These are phyloP conservation scores for Cheiracanthium punctorium DNA, from an alignment of 2,888 invertebrate species.

Conservation along the genomic window DNA sequence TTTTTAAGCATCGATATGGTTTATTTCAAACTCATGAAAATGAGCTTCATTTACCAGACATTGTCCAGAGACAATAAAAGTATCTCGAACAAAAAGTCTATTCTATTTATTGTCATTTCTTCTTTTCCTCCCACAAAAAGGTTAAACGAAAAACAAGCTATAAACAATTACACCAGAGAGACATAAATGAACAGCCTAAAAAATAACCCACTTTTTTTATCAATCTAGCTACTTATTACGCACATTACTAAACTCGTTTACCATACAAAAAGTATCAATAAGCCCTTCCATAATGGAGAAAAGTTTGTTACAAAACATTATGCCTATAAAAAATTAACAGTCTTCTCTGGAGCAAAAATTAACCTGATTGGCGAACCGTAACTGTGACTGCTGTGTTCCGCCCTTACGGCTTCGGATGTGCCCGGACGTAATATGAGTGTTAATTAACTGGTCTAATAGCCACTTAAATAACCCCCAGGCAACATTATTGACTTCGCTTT, in stretches of 20 bases:
- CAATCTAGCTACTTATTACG: background rate
- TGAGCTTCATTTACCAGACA: too few relatives aligned
- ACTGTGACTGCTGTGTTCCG: background rate
- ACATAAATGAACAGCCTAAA: too few relatives aligned
- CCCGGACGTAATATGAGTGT: slow-evolving; percentile 18
- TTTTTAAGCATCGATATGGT: too few relatives aligned
- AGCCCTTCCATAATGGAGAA: slow-evolving; percentile 1
- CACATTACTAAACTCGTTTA: background rate
- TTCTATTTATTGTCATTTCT: too few relatives aligned
- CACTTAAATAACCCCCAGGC: slow-evolving; percentile 42
- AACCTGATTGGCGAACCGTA: slow-evolving; percentile 35
- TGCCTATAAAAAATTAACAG: slow-evolving; percentile 45
- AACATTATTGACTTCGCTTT: slow-evolving; percentile 33
- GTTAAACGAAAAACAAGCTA: too few relatives aligned
- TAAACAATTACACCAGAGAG: too few relatives aligned
- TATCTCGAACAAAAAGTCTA: too few relatives aligned
- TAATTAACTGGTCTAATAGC: slow-evolving; percentile 60
- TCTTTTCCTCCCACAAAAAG: too few relatives aligned
- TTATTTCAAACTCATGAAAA: too few relatives aligned
- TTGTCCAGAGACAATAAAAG: too few relatives aligned
- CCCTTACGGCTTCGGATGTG: background rate
- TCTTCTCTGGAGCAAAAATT: slow-evolving; percentile 36
- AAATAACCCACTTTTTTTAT: too few relatives aligned
- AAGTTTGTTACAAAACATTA: slow-evolving; percentile 13
- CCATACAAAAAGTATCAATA: background rate